These are phyloP conservation scores for Pantala flavescens DNA, from an alignment of 1,140 invertebrate genomes.

Conservation along the genomic window DNA sequence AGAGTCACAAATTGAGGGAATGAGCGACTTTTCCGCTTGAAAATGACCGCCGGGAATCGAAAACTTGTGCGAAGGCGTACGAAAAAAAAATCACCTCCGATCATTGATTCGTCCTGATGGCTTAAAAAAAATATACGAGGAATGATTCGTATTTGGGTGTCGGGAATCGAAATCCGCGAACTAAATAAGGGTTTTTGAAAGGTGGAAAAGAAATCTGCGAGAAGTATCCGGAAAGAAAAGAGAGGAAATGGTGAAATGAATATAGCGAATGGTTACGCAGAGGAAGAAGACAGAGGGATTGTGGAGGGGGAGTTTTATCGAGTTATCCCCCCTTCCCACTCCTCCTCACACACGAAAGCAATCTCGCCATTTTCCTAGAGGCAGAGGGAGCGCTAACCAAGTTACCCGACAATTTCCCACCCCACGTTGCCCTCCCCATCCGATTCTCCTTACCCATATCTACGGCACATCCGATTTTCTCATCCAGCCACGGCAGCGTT, in stretches of 20 bases:
- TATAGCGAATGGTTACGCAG: neutral
- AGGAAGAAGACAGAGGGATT: neutral
- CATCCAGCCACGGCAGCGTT: neutral
- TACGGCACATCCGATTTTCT: neutral
- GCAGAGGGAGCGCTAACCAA: neutral
- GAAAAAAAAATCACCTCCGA: too few species aligned
- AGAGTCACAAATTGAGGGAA: too few species aligned
- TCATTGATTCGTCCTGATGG: too few species aligned
- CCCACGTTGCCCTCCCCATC: neutral
- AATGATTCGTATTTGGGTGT: too few species aligned
- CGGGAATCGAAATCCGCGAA: too few species aligned
- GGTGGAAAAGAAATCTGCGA: too few species aligned
- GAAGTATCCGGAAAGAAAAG: neutral
- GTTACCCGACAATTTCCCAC: conserved; percentile 7
- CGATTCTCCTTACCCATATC: neutral
- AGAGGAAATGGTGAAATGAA: neutral
- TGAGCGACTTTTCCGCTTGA: too few species aligned
- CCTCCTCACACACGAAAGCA: neutral
- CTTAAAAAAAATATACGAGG: too few species aligned
- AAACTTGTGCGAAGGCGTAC: too few species aligned
- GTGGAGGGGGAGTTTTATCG: neutral
- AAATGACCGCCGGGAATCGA: too few species aligned
- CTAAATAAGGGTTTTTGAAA: too few species aligned
- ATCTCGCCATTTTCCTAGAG: neutral
- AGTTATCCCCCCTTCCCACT: neutral